Evolutionary conservation across 2,888 invertebrate genomes (phyloP), one percentile per base, ranked within the genome.

Genomic region (Isoperla grammatica): DNA sequence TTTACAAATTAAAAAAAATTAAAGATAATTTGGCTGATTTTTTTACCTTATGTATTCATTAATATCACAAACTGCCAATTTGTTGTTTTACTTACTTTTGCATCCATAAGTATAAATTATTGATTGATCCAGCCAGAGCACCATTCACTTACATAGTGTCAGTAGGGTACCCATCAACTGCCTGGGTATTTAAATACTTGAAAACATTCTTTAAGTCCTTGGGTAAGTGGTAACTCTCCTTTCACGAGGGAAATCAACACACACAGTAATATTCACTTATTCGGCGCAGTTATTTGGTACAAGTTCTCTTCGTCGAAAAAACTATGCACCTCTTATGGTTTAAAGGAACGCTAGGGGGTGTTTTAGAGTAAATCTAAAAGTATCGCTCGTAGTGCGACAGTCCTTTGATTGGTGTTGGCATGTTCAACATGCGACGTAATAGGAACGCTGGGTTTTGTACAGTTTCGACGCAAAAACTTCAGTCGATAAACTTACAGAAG

Each of bases 381-480:
- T 40, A 43, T 43, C 53, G 46, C 43, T 43, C 20, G 19, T 42
- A 29, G 13, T 43, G 13, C 54, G 39, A 54, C 29, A 45, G 43
- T 37, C 43, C 45, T 59, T 19, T 43, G 43, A 60, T 60, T 56
- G 60, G 60, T 60, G 60, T 60, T 60, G 56, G 55, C 49, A 49
- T 60, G 35, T 43, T 20, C 39, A 45, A 29, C 29, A 57, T 40
- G 54, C 58, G 54, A 48, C 54, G 57, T 48, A 35, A 54, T 61
- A 61, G 61, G 61, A 61, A 61, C 58, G 54, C 61, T 61, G 61
- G 48, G 29, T 29, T 56, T 46, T 61, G 55, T 40, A 43, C 29
- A 50, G 19, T 56, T 57, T 53, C 17, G 12, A 50, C 56, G 29
- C 22, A 35, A 17, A 19, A 20, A 54, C 54, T 61, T 56, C 53